A percentile compares a stretch with the other conserved stretches of the same genome.
phyloP scores from a whole-genome alignment of 2,888 invertebrate genomes.

The Eupelmus urozonus region DNA sequence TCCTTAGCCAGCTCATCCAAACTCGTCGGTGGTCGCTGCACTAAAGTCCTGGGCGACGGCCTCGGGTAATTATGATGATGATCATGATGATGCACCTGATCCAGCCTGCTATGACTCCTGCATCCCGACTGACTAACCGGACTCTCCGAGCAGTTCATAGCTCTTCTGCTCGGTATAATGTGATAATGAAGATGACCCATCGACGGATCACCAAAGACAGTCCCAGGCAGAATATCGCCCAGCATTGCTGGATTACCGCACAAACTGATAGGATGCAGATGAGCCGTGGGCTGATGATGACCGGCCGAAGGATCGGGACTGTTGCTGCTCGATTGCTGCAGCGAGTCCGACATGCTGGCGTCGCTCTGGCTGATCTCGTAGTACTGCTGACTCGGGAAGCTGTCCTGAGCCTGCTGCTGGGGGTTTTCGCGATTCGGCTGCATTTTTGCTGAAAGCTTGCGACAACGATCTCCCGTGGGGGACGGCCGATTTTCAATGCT shows the following conservation, averaged over 20 bases:
- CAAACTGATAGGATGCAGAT: conserved; percentile 41
- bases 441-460: conserved; percentile 18
- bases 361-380: conserved; percentile 51
- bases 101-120: conserved; percentile 68
- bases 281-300: conserved; percentile 1
- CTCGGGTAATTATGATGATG: conserved; percentile 64
- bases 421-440: conserved; percentile 35
- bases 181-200: conserved; percentile 56
- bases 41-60: conserved; percentile 62
- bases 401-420: conserved; percentile 6
- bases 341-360: conserved; percentile 20
- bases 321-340: background rate
- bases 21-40: conserved; percentile 63
- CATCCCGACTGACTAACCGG: background rate
- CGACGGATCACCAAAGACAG: conserved; percentile 46
- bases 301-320: background rate
- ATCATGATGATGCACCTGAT: conserved; percentile 69
- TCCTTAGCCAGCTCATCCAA: conserved; percentile 63
- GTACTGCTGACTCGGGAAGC: conserved; percentile 37
- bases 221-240: conserved; percentile 44
- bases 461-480: background rate
- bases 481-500: background rate
- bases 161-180: conserved; percentile 43
- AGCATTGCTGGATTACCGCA: conserved; percentile 20
- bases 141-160: conserved; percentile 22